Conservation (phyloP, 2,113 vertebrate species). For the Abramis brama region DNA sequence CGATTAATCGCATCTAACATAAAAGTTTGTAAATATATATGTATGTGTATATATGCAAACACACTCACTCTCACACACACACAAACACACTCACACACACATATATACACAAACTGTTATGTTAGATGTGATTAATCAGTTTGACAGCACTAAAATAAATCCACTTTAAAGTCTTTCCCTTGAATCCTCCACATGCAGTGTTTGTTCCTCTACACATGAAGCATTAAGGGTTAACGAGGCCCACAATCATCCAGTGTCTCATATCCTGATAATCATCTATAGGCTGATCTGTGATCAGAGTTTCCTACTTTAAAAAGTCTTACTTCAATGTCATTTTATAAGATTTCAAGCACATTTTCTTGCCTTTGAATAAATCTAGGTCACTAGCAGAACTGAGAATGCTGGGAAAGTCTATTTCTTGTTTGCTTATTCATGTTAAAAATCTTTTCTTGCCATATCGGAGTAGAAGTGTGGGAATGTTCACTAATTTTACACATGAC, state of each 20-base stretch:
- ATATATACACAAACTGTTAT: too few relatives aligned
- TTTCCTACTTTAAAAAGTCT: not conserved
- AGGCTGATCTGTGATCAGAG: constrained; percentile 14
- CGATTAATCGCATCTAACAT: too few relatives aligned
- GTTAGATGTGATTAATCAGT: too few relatives aligned
- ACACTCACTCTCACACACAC: too few relatives aligned
- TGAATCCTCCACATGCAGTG: not conserved
- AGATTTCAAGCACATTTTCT: not conserved
- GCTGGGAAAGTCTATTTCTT: not conserved
- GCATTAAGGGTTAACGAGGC: not conserved
- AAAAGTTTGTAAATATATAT: too few relatives aligned
- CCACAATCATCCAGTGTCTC: not conserved
- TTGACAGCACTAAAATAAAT: too few relatives aligned
- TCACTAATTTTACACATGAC: not conserved
- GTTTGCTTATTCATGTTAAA: not conserved
- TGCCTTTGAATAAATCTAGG: not conserved
- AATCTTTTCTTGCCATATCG: not conserved
- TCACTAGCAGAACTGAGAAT: not conserved
- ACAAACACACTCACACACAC: too few relatives aligned
- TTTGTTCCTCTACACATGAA: not conserved
- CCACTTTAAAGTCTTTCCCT: not conserved
- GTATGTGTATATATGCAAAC: too few relatives aligned
- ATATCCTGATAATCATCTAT: not conserved
- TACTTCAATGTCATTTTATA: not conserved
- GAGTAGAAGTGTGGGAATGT: not conserved